Conservation (phyloP, 2,797 vertebrate genomes). For the Coregonus ussuriensis region DNA sequence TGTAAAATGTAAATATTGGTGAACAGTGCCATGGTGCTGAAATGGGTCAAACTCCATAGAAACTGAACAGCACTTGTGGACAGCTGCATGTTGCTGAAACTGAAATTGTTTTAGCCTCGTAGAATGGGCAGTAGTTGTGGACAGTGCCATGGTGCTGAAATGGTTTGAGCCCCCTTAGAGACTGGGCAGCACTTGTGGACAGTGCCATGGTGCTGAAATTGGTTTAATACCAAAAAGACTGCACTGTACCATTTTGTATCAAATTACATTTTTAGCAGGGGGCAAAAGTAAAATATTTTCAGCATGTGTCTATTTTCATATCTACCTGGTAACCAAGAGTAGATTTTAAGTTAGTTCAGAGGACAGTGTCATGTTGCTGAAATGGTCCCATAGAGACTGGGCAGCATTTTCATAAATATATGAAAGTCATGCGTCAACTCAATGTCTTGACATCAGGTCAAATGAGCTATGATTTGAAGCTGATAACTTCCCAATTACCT, state of each 20-base stretch:
- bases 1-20: not conserved
- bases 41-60: not conserved
- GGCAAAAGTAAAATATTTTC: not conserved
- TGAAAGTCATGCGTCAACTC: not conserved
- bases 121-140: too few relatives aligned
- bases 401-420: not conserved
- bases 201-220: too few relatives aligned
- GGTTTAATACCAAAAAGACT: not conserved
- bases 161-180: not conserved
- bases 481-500: constrained; percentile 67
- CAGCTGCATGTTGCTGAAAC: not conserved
- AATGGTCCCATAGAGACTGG: too few relatives aligned
- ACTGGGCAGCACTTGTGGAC: too few relatives aligned
- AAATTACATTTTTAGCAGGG: not conserved
- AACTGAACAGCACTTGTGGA: not conserved
- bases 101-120: not conserved
- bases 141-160: too few relatives aligned
- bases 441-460: not conserved
- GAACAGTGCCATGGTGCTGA: not conserved
- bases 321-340: not conserved
- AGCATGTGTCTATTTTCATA: not conserved
- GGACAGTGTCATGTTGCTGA: not conserved
- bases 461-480: not conserved
- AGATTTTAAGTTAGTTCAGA: not conserved
- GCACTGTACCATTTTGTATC: not conserved